Percentiles rank a stretch among this genome's conserved stretches.
phyloP scores from a whole-genome alignment of 2,888 invertebrate species.

The Napeogenes sylphis region DNA sequence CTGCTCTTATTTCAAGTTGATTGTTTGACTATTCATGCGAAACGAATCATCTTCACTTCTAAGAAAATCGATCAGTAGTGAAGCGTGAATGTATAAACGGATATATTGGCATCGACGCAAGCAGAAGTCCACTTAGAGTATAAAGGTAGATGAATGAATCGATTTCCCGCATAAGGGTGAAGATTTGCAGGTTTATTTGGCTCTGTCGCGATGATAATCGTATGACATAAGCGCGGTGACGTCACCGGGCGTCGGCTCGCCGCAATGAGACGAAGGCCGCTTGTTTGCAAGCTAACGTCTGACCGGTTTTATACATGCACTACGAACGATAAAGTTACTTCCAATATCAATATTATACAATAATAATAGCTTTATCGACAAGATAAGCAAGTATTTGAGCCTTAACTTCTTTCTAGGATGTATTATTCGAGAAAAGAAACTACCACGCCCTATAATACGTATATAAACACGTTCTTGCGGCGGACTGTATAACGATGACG shows the following conservation, averaged over 20 bases:
- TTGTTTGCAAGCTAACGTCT: slow-evolving; percentile 50
- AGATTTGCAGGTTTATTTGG: slow-evolving; percentile 47
- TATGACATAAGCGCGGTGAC: slow-evolving; percentile 74
- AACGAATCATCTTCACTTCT: slow-evolving; percentile 47
- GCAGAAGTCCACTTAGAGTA: slow-evolving; percentile 19
- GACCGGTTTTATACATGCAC: slow-evolving; percentile 53
- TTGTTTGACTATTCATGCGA: slow-evolving; percentile 40
- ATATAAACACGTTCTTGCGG: slow-evolving; percentile 40
- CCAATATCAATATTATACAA: slow-evolving; percentile 12
- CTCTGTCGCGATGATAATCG: slow-evolving; percentile 44
- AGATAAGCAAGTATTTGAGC: background rate
- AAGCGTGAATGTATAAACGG: slow-evolving; percentile 39
- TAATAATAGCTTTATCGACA: background rate
- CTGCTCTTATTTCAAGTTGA: slow-evolving; percentile 15
- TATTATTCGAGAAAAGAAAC: background rate
- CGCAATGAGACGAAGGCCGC: slow-evolving; percentile 68
- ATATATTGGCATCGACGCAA: slow-evolving; percentile 3
- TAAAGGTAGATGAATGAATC: too few relatives aligned
- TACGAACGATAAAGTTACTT: slow-evolving; percentile 28
- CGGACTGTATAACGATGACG: slow-evolving; percentile 59
- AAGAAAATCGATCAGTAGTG: slow-evolving; percentile 40
- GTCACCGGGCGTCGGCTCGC: slow-evolving; percentile 62
- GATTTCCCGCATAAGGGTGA: slow-evolving; percentile 32
- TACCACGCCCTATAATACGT: slow-evolving; percentile 47
- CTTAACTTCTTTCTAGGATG: too few relatives aligned